Evolutionary conservation across 2,797 vertebrate species (phyloP), one percentile per base, ranked within the genome.

Genomic region (Gymnopithys bicolor): DNA sequence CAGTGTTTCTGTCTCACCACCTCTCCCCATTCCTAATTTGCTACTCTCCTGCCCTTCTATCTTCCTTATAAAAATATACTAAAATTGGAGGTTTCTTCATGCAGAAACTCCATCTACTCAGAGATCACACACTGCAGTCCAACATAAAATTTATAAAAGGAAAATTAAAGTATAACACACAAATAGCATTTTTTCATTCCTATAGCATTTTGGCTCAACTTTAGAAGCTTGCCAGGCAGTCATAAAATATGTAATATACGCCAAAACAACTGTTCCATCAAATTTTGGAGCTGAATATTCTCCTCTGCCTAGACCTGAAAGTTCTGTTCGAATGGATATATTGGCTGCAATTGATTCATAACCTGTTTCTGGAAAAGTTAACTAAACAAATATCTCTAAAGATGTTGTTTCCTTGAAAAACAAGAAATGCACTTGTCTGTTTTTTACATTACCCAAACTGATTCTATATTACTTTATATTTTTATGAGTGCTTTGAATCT

Each of bases 381-480:
- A 35, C 10, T 27, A 76, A 85, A 79, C 8, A 68, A 87, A 39
- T 60, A 35, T 56, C 24, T 69, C 11, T 41, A 64, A 58, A 83
- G 25, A 11, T 64, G 4, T 23, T 27, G 1, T 39, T 91, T 84
- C 60, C 15, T 35, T 25, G 9, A 68, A 75, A 75, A 8, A 68
- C 2, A 19, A 35, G 55, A 62, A 45, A 27, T 0, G 3, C 24
- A 0, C 2, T 30, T 46, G 2, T 17, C 9, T 78, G 4, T 1
- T 48, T 80, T 87, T 48, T n/a, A n/a, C 2, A 5, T 43, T 56
- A 39, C 21, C 2, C 7, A 73, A 80, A 53, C 10, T 14, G 9
- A 48, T 74, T 32, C 7, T 39, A 53, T 43, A 9, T 30, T 55
- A 19, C 2, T 32, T 71, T 56, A 4, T 53, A 10, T 5, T 83